Percentiles rank a stretch among this genome's conserved stretches.
Evolutionary conservation across 2,888 invertebrate species (phyloP).

Genomic region (Chrysina gloriosa): DNA sequence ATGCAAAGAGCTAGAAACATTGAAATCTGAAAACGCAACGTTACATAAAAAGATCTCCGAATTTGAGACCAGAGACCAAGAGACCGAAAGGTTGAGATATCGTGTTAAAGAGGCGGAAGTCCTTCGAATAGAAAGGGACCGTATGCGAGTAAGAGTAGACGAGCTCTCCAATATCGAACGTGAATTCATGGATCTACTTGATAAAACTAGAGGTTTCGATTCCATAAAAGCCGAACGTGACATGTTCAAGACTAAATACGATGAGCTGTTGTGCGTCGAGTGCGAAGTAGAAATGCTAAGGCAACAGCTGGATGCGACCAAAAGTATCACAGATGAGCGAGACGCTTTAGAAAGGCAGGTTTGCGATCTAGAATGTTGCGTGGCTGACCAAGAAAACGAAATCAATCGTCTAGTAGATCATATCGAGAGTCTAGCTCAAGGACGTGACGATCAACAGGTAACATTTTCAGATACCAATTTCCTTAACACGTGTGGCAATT

Average conservation of each 20-base stretch:
- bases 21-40: conserved; percentile 49
- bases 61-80: conserved; percentile 47
- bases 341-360: conserved; percentile 67
- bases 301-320: conserved; percentile 57
- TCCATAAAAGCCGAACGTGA: conserved; percentile 60
- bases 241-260: conserved; percentile 60
- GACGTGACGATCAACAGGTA: conserved; percentile 61
- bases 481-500: conserved; percentile 52
- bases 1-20: conserved; percentile 39
- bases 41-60: conserved; percentile 47
- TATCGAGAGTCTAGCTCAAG: conserved; percentile 66
- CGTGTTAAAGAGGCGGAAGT: conserved; percentile 58
- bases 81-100: conserved; percentile 54
- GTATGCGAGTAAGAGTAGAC: conserved; percentile 52
- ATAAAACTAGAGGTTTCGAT: conserved; percentile 52
- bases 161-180: conserved; percentile 56
- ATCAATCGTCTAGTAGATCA: conserved; percentile 68
- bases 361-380: conserved; percentile 68
- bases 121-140: conserved; percentile 59
- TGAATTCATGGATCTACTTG: conserved; percentile 57
- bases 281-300: conserved; percentile 56
- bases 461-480: conserved; percentile 38
- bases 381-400: conserved; percentile 71
- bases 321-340: conserved; percentile 65
- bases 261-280: conserved; percentile 56